Evolutionary conservation across 2,797 vertebrate species (phyloP), one percentile per base, ranked within the genome.

Genomic region (Amblyraja radiata): DNA sequence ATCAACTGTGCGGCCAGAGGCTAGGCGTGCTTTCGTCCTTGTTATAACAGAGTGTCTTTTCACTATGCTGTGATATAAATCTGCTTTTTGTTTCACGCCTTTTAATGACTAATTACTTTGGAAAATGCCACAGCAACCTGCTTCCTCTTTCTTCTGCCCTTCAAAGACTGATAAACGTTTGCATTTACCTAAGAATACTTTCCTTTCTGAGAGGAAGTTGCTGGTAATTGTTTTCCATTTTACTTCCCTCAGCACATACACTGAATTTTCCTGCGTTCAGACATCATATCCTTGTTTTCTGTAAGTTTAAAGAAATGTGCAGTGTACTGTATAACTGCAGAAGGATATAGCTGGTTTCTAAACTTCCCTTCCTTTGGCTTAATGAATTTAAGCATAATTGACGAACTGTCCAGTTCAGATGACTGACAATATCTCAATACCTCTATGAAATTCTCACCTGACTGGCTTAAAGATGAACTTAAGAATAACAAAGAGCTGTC

Each of bases 201-300:
- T 97, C 96, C 96, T 96, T 95, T 96, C 94, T 94, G 93, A 95
- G 94, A 94, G 96, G 97, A 98, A 98, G 97, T 95, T 95, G 94
- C 95, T 96, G 95, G 96, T 95, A 94, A 95, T 95, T 94, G 96
- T 96, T 97, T 98, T 98, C 97, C 96, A 93, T 93, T 95, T 93
- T 93, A 93, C 94, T 96, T 95, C 94, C 95, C 94, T 95, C 94
- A 95, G 95, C 96, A 96, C 95, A 94, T 94, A 94, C 95, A 95
- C 96, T 95, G 95, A 96, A 95, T 95, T 96, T 95, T 93, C 84
- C 95, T 95, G 95, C 96, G 94, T 93, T 93, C 94, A 95, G 93
- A 95, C 95, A 95, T 94, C 96, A 94, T 96, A 97, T 98, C 97
- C 94, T 95, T 93, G n/a, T 93, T 95, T 94, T 95, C 93, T 94